Conservation (phyloP, 2,113 vertebrate genomes). For the Apistogramma diplotaenia region DNA sequence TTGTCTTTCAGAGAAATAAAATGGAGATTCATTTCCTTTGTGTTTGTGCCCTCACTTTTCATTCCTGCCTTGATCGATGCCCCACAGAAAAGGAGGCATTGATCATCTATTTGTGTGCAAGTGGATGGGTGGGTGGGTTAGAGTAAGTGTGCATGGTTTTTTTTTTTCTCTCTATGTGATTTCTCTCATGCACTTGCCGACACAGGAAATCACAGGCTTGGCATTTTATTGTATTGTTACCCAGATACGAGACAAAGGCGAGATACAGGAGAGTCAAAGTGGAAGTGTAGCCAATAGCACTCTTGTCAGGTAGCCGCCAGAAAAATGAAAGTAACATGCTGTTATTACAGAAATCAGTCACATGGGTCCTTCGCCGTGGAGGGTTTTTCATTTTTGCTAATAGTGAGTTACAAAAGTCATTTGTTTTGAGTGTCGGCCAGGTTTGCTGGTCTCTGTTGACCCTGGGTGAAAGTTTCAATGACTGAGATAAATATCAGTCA, state of each 20-base stretch:
- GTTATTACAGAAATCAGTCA: conserved; percentile 9
- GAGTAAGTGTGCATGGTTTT: background rate
- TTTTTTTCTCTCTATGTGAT: background rate
- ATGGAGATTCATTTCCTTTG: conserved; percentile 67
- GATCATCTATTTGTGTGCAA: conserved; percentile 32
- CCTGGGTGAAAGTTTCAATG: conserved; percentile 14
- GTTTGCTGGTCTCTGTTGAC: background rate
- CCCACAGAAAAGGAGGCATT: conserved; percentile 37
- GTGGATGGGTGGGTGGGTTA: background rate
- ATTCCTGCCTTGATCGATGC: conserved; percentile 51
- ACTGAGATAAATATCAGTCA: conserved; percentile 8
- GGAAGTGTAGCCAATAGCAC: background rate
- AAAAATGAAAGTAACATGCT: background rate
- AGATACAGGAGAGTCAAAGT: background rate
- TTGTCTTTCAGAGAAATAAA: conserved; percentile 75
- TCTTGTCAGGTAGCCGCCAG: background rate
- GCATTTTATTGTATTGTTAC: conserved; percentile 24
- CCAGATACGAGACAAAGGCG: background rate
- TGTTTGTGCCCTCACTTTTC: conserved; percentile 54
- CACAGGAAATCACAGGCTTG: conserved; percentile 26
- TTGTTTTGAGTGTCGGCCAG: background rate
- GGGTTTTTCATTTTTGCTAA: background rate
- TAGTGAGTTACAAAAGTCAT: background rate
- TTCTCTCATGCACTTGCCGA: background rate
- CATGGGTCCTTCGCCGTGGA: background rate